A percentile compares a stretch with the other conserved stretches of the same genome.
phyloP scores from a whole-genome alignment of 2,888 invertebrate genomes.

The Andrena bucephala region DNA sequence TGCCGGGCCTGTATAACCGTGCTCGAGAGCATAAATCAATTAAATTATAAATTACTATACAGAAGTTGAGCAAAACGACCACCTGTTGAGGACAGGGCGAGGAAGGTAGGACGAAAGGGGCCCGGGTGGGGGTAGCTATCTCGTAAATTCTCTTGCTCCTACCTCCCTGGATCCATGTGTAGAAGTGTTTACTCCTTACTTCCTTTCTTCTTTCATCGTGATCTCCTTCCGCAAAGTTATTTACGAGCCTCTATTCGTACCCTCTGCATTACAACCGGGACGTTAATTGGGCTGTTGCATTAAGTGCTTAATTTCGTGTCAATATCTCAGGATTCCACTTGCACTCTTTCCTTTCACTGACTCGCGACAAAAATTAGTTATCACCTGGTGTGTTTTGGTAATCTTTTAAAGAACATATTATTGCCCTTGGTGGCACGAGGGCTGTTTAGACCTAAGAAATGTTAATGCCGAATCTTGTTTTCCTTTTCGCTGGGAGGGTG shows the following conservation, averaged over 20 bases:
- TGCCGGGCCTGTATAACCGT: slow-evolving; percentile 47
- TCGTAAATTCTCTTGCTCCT: slow-evolving; percentile 82
- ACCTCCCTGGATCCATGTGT: slow-evolving; percentile 69
- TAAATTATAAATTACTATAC: slow-evolving; percentile 84
- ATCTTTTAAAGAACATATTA: neutral
- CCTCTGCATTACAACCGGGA: slow-evolving; percentile 29
- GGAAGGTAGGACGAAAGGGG: slow-evolving; percentile 78
- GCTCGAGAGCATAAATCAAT: slow-evolving; percentile 80
- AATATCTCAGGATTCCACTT: neutral
- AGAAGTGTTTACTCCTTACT: slow-evolving; percentile 66
- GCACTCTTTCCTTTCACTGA: neutral
- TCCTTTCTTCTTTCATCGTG: slow-evolving; percentile 57
- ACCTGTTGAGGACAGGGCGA: slow-evolving; percentile 82
- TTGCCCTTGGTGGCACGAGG: too few species aligned
- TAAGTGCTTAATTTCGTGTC: slow-evolving; percentile 16
- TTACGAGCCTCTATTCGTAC: slow-evolving; percentile 47
- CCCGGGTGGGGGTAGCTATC: slow-evolving; percentile 81
- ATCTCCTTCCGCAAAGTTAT: slow-evolving; percentile 54
- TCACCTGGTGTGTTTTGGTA: neutral
- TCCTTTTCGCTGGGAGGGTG: neutral
- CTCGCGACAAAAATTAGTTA: neutral
- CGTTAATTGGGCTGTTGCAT: slow-evolving; percentile 48
- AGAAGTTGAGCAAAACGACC: slow-evolving; percentile 83
- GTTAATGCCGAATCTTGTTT: too few species aligned
- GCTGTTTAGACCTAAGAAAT: too few species aligned